Base-by-base conservation (phyloP, 1,140 invertebrate genomes). In the Lethrus apterus region DNA sequence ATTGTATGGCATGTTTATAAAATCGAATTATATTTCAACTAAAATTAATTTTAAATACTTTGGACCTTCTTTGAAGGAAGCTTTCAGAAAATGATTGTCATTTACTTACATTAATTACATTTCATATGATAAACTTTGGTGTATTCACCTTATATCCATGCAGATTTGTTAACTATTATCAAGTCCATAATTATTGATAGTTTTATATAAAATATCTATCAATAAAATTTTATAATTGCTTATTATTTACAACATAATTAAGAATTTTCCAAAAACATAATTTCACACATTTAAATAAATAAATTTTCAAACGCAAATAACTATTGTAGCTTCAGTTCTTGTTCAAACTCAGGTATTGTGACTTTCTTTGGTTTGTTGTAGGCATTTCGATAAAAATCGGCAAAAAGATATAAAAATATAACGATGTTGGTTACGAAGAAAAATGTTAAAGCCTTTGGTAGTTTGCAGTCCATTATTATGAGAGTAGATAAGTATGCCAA, bases 361-460 rank as follows among this genome's bases (percentile, higher is more conserved):
- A 13, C 15, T 29, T 21, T 24, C 19, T 35, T 41, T 26, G 46
- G 14, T 44, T 71, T 71, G 7, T 58, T 68, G 50, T 81, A 80
- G 30, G 79, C 64, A 65, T 77, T 79, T 46, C 64, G 54, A 51
- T 74, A 74, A 34, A 26, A 31, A 48, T 67, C 54, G 72, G 72
- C 36, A 66, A 79, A 79, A 2, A 79, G 59, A 33, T 73, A 76
- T 0, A 78, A 62, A 50, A 78, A 78, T 11, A 77, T 72, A 1
- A 70, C 52, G 3, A 73, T 66, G 43, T 76, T 70, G 9, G 62
- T 65, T 36, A 74, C 53, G 66, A 82, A 72, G 71, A 82, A 76
- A 69, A 80, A 77, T 1, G 73, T 73, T 1, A 77, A 57, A 10
- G 66, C 67, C 55, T 75, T 77, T 11, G 76, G 70, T 50, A 75